Percentiles rank a stretch among this genome's conserved stretches.
Evolutionary conservation across 2,113 vertebrate genomes (phyloP).

Genomic region (Forbesichthys papilliferus): DNA sequence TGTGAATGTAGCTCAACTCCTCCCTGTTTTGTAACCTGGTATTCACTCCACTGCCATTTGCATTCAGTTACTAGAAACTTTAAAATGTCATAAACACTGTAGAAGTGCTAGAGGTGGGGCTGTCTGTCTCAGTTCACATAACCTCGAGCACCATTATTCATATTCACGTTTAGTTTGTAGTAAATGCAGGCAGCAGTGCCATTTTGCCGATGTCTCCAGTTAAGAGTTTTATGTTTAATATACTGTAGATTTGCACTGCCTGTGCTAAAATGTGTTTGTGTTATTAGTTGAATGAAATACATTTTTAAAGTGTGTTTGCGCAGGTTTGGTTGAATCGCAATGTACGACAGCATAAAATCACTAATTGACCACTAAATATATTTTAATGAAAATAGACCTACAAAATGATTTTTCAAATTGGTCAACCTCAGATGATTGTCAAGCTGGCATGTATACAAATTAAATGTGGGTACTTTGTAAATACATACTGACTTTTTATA

Average conservation of each 20-base stretch:
- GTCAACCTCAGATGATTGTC: conserved; percentile 7
- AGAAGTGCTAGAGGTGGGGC: no score
- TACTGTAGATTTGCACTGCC: background rate
- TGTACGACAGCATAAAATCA: background rate
- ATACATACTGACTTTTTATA: conserved; percentile 15
- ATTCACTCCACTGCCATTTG: no score
- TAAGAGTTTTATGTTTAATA: background rate
- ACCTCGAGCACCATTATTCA: background rate
- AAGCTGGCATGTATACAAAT: conserved; percentile 22
- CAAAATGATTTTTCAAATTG: conserved; percentile 39
- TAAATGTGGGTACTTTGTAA: conserved; percentile 18
- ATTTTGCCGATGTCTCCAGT: background rate
- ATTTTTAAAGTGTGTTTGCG: background rate
- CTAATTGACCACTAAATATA: conserved; percentile 12
- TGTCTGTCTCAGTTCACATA: background rate
- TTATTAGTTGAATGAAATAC: background rate
- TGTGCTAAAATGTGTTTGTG: no score
- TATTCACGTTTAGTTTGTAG: background rate
- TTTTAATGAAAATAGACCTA: conserved; percentile 56
- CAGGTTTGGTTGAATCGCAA: background rate
- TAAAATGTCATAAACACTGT: no score
- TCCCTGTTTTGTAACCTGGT: no score
- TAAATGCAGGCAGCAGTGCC: no score
- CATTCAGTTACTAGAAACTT: no score
- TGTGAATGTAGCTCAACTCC: no score